Evolutionary conservation across 2,888 invertebrate genomes (phyloP).

Genomic region (Pristionchus mayeri): DNA sequence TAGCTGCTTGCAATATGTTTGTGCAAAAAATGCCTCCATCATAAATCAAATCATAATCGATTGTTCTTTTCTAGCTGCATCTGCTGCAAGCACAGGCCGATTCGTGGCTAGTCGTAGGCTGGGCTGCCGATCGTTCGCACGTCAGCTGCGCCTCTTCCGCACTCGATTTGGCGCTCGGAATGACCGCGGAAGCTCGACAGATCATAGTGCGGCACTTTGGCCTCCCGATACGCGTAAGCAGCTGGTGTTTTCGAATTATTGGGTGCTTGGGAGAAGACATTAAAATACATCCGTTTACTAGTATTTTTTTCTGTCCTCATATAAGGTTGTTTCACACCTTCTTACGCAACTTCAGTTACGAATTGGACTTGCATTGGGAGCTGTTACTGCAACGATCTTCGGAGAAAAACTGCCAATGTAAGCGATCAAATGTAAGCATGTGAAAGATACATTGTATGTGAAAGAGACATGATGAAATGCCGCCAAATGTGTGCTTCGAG

Average conservation of each 20-base stretch:
- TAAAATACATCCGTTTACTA: no score
- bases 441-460: no score
- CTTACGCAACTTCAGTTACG: not conserved
- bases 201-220: not conserved
- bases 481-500: no score
- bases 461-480: no score
- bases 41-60: no score
- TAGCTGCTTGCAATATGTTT: no score
- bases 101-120: not conserved
- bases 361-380: not conserved
- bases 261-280: no score
- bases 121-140: not conserved
- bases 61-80: not conserved
- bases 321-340: not conserved
- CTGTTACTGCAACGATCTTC: not conserved
- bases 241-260: no score
- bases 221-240: not conserved
- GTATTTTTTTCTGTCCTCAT: no score
- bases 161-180: constrained; percentile 1
- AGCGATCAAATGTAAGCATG: no score
- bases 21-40: no score
- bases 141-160: not conserved
- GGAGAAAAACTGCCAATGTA: not conserved
- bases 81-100: not conserved
- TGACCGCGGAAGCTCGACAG: not conserved